Evolutionary conservation across 2,797 vertebrate genomes (phyloP).

Genomic region (Ciconia nigra): DNA sequence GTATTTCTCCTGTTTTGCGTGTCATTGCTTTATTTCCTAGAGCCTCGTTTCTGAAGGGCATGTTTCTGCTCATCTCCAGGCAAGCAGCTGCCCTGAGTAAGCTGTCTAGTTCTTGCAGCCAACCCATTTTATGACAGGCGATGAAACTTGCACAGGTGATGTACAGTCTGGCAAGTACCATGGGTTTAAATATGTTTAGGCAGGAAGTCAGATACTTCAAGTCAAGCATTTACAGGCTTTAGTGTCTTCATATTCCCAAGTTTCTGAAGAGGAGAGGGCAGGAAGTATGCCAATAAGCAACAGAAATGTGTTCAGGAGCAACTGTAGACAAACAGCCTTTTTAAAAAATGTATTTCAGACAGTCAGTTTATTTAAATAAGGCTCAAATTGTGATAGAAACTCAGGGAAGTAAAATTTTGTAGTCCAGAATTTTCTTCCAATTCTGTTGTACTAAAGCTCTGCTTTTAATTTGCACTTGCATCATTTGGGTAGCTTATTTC

Average conservation of each 20-base stretch:
- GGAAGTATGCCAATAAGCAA: neutral
- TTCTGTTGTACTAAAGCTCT: neutral
- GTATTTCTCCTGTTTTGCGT: neutral
- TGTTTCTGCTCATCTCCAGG: neutral
- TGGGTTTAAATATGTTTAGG: neutral
- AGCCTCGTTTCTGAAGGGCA: neutral
- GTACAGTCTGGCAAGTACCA: constrained; percentile 15
- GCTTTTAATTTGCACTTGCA: neutral
- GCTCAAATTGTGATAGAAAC: neutral
- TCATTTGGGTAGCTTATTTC: neutral
- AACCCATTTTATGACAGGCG: neutral
- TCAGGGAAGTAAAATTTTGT: neutral
- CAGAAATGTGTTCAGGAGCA: neutral
- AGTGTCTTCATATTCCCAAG: neutral
- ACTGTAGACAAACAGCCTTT: neutral
- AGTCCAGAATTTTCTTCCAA: neutral
- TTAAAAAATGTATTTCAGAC: neutral
- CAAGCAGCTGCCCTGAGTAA: neutral
- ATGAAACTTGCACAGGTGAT: constrained; percentile 4
- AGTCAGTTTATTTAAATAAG: neutral
- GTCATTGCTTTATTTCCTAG: neutral
- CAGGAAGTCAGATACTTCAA: constrained; percentile 27
- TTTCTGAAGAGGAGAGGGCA: neutral
- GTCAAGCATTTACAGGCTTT: constrained; percentile 2
- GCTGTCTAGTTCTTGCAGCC: constrained; percentile 7